These are phyloP conservation scores for Hippasteria phrygiana DNA, from an alignment of 53 echinoderm and acorn worm species.

Conservation along the genomic window DNA sequence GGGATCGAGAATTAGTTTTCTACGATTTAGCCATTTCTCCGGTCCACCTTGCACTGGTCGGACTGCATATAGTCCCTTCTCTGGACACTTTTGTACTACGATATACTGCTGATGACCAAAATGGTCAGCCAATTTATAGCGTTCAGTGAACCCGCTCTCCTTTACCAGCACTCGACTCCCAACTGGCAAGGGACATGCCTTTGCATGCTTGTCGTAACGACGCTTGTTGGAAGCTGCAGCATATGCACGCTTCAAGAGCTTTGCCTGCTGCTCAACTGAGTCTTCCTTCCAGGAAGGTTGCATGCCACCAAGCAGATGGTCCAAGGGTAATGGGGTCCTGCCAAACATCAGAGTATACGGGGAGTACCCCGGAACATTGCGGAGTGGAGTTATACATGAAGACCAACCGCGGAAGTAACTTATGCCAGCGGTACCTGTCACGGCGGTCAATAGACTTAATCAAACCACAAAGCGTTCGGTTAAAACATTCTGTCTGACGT, in stretches of 20 bases:
- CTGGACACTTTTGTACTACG: too few species aligned
- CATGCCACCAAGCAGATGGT: background rate
- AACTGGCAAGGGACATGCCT: background rate
- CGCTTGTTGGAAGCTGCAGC: background rate
- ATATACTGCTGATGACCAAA: too few species aligned
- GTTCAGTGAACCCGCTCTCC: too few species aligned
- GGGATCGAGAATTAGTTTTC: background rate
- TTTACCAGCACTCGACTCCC: background rate
- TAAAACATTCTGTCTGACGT: constrained; percentile 64
- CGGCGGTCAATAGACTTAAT: constrained; percentile 33
- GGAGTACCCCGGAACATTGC: background rate
- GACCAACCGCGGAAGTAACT: constrained; percentile 45
- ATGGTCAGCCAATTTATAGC: too few species aligned
- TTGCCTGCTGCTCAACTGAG: too few species aligned
- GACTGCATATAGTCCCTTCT: background rate
- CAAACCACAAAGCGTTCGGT: constrained; percentile 60
- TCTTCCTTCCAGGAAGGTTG: constrained; percentile 2
- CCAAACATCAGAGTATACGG: background rate
- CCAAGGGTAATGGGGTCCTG: background rate
- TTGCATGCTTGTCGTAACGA: too few species aligned
- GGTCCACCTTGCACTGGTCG: background rate
- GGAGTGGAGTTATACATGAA: constrained; percentile 60
- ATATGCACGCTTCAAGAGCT: too few species aligned
- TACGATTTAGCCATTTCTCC: background rate
- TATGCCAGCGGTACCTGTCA: constrained; percentile 42